phyloP scores from a whole-genome alignment of 2,113 vertebrate genomes.

The Thomomys bottae region DNA sequence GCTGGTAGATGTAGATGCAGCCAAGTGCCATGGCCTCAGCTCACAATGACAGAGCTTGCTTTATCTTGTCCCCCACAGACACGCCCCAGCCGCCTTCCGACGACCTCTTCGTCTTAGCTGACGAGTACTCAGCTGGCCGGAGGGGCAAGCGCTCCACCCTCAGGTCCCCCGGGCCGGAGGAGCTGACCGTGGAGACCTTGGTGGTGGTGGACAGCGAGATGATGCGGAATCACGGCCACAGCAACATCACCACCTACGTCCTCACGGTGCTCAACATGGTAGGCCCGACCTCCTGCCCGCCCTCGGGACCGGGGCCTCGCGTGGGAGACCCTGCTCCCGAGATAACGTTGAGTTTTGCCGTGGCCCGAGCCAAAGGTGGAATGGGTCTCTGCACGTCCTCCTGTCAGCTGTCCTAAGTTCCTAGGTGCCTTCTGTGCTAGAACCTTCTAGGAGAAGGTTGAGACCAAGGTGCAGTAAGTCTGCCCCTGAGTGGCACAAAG shows the following conservation, averaged over 20 bases:
- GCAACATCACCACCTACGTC: constrained; percentile 94
- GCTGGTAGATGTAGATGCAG: too few relatives aligned
- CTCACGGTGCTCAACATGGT: constrained; percentile 95
- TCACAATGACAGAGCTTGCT: not conserved
- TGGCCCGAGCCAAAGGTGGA: not conserved
- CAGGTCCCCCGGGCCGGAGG: constrained; percentile 81
- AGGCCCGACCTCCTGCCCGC: not conserved
- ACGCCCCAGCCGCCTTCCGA: constrained; percentile 89
- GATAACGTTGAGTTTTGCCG: not conserved
- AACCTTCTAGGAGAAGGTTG: not conserved
- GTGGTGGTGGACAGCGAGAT: constrained; percentile 93
- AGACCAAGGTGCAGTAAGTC: fast-evolving
- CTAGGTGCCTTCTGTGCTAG: not conserved
- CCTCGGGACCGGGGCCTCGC: not conserved
- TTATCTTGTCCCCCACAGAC: constrained; percentile 80
- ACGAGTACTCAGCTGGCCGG: constrained; percentile 87
- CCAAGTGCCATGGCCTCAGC: not conserved
- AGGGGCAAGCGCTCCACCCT: constrained; percentile 87
- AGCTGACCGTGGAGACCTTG: constrained; percentile 92
- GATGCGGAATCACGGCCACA: constrained; percentile 91
- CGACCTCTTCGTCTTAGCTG: constrained; percentile 87
- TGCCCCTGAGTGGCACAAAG: fast-evolving
- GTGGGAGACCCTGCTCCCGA: not conserved
- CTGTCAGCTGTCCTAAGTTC: fast-evolving
- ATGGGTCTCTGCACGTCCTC: too few relatives aligned